phyloP scores from a whole-genome alignment of 2,113 vertebrate species.

The Struthio camelus region DNA sequence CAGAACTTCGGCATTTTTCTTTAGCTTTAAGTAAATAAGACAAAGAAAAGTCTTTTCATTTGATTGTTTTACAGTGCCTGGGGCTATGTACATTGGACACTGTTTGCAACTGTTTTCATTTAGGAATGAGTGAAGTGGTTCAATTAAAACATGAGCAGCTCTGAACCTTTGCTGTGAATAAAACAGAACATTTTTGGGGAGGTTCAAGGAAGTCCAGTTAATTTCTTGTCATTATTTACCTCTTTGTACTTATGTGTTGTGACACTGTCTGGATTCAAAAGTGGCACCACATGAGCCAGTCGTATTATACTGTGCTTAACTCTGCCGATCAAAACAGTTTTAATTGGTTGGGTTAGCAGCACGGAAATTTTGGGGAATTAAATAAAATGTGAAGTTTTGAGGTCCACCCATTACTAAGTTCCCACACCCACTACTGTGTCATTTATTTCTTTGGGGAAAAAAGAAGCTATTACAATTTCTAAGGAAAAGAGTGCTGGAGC shows the following conservation, averaged over 20 bases:
- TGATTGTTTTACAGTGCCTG: conserved; percentile 56
- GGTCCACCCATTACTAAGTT: not conserved
- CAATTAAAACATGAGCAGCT: conserved; percentile 49
- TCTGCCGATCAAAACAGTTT: conserved; percentile 4
- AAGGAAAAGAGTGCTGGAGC: not conserved
- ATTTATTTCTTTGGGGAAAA: not conserved
- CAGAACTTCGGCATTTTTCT: conserved; percentile 54
- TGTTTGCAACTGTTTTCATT: conserved; percentile 69
- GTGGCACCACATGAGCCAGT: not conserved
- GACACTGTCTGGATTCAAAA: conserved; percentile 22
- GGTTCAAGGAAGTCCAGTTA: conserved; percentile 40
- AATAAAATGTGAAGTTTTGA: not conserved
- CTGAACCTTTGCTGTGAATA: conserved; percentile 61
- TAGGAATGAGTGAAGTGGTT: conserved; percentile 68
- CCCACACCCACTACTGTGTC: not conserved
- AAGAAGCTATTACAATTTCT: not conserved
- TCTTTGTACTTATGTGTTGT: conserved; percentile 44
- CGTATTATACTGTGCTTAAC: not conserved
- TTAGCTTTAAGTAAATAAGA: conserved; percentile 60
- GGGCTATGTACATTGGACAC: conserved; percentile 64
- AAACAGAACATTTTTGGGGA: conserved; percentile 48
- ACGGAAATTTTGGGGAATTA: not conserved
- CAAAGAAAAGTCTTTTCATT: conserved; percentile 66
- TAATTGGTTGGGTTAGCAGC: not conserved
- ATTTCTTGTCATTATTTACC: conserved; percentile 41